Conservation (phyloP, 2,888 invertebrate species). For the Bibio marci region DNA sequence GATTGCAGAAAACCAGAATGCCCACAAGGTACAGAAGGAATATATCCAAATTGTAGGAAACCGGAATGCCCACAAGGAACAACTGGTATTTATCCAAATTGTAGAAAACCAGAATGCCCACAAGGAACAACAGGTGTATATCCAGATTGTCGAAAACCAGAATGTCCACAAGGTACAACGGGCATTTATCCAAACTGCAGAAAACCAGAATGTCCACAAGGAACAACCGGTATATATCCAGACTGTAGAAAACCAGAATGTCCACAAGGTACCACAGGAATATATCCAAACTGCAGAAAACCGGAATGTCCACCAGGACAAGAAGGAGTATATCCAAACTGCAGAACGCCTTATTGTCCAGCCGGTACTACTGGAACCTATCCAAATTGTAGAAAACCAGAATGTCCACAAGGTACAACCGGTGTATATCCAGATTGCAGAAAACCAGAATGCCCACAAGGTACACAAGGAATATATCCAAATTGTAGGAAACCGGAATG, state of each 20-base stretch:
- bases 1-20: slow-evolving; percentile 1
- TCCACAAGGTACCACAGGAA: slow-evolving; percentile 1
- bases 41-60: slow-evolving; percentile 1
- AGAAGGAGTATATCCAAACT: background rate
- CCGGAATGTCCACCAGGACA: background rate
- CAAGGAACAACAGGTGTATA: background rate
- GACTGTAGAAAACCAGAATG: slow-evolving; percentile 3
- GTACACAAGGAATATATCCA: background rate
- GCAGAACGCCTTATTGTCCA: background rate
- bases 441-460: no score
- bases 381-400: background rate
- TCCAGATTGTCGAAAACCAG: background rate
- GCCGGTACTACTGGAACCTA: background rate
- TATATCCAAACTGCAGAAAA: slow-evolving; percentile 1
- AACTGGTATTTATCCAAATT: background rate
- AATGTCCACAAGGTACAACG: slow-evolving; percentile 1
- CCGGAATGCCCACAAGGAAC: slow-evolving; percentile 1
- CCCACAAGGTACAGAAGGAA: background rate
- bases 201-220: background rate
- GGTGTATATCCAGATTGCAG: background rate
- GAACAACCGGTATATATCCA: slow-evolving; percentile 2
- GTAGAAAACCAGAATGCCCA: background rate
- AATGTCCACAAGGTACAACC: background rate
- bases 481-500: background rate
- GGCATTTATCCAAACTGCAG: background rate